Evolutionary conservation across 2,797 vertebrate species (phyloP).

Genomic region (Ficedula albicollis): DNA sequence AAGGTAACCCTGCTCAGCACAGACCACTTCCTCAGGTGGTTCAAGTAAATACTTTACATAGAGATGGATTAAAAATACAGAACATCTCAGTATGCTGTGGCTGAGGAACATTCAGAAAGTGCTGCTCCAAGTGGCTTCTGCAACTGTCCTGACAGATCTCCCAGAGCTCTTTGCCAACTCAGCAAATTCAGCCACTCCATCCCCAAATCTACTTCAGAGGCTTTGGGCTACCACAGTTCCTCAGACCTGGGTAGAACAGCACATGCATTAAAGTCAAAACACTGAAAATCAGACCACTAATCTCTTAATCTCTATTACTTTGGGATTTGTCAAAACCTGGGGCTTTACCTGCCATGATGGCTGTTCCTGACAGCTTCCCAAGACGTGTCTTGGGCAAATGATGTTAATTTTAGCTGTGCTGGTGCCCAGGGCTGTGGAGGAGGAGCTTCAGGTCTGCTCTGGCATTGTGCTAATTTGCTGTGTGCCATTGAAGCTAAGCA

Average conservation of each 20-base stretch:
- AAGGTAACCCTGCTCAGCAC: background rate
- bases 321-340: background rate
- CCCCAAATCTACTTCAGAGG: background rate
- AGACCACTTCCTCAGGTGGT: background rate
- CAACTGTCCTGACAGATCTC: background rate
- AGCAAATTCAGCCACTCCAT: background rate
- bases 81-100: background rate
- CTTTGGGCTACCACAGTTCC: background rate
- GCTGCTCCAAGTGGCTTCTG: background rate
- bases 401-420: background rate
- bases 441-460: background rate
- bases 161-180: background rate
- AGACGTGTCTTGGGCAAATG: background rate
- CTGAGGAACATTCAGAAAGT: background rate
- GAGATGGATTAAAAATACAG: background rate
- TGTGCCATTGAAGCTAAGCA: background rate
- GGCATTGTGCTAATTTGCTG: background rate
- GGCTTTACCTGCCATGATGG: background rate
- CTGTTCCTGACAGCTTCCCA: background rate
- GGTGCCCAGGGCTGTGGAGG: background rate
- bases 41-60: background rate
- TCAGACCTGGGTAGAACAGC: background rate
- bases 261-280: background rate
- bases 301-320: background rate
- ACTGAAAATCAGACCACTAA: background rate